phyloP scores from a whole-genome alignment of 2,113 vertebrate genomes.

The Dicaeum eximium region DNA sequence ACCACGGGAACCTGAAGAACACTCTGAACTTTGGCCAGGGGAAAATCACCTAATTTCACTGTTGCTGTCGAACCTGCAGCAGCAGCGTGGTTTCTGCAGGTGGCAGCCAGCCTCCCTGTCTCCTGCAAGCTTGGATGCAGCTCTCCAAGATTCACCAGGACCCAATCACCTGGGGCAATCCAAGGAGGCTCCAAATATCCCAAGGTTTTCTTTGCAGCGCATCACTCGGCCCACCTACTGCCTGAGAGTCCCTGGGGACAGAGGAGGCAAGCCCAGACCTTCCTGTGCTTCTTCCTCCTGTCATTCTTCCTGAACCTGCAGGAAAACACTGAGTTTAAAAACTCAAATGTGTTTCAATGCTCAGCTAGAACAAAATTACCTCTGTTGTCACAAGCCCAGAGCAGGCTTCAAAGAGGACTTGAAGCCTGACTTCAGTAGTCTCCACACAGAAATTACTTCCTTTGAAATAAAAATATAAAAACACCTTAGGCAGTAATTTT shows the following conservation, averaged over 20 bases:
- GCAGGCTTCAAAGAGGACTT: background rate
- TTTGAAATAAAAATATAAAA: constrained; percentile 3
- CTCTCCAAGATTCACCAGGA: background rate
- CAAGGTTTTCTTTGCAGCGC: background rate
- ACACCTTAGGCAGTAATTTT: background rate
- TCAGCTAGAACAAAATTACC: background rate
- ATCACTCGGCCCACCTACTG: background rate
- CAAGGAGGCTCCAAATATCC: background rate
- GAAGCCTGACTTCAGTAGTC: too few relatives aligned
- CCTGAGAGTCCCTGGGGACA: background rate
- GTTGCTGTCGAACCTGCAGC: background rate
- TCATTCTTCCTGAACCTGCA: background rate
- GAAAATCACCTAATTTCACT: background rate
- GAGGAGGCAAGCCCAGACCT: background rate
- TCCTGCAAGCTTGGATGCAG: background rate
- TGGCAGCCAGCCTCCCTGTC: background rate
- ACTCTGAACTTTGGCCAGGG: background rate
- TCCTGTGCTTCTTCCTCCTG: background rate
- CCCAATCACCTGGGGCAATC: background rate
- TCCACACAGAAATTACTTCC: background rate
- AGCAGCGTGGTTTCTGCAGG: background rate
- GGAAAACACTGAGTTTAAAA: background rate
- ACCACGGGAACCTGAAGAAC: background rate
- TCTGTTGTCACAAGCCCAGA: background rate
- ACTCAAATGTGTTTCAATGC: background rate